phyloP scores from a whole-genome alignment of 2,797 vertebrate genomes.

The Rhyacichthys aspro region DNA sequence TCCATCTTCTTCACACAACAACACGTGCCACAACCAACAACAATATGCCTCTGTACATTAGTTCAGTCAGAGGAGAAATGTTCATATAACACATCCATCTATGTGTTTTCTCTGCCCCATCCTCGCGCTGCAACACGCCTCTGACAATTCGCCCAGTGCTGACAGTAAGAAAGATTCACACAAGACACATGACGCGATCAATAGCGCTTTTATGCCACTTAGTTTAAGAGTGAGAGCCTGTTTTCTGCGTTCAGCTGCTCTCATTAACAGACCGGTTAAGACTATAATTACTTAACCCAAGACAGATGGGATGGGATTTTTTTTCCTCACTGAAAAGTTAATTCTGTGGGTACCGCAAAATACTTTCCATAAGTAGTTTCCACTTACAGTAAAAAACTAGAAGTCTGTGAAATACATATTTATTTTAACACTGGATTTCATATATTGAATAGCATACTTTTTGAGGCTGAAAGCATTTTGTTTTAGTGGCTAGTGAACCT shows the following conservation, averaged over 20 bases:
- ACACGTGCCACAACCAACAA: conserved; percentile 10
- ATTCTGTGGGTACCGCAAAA: conserved; percentile 45
- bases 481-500: too few relatives aligned
- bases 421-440: neutral
- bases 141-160: conserved; percentile 41
- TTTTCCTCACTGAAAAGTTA: conserved; percentile 20
- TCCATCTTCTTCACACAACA: neutral
- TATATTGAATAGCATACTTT: neutral
- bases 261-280: conserved; percentile 69
- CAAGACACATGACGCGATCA: conserved; percentile 56
- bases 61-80: conserved; percentile 22
- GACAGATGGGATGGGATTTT: conserved; percentile 38
- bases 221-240: conserved; percentile 52
- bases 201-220: conserved; percentile 69
- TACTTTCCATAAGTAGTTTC: conserved; percentile 19
- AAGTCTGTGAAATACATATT: neutral
- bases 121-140: conserved; percentile 33
- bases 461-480: neutral
- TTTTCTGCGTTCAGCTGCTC: conserved; percentile 55
- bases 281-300: conserved; percentile 55
- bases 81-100: conserved; percentile 6
- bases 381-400: conserved; percentile 4
- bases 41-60: conserved; percentile 12
- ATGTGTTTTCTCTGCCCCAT: conserved; percentile 2
- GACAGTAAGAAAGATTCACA: conserved; percentile 63